Evolutionary conservation across 2,888 invertebrate species (phyloP).

Genomic region (Tetragnatha montana): DNA sequence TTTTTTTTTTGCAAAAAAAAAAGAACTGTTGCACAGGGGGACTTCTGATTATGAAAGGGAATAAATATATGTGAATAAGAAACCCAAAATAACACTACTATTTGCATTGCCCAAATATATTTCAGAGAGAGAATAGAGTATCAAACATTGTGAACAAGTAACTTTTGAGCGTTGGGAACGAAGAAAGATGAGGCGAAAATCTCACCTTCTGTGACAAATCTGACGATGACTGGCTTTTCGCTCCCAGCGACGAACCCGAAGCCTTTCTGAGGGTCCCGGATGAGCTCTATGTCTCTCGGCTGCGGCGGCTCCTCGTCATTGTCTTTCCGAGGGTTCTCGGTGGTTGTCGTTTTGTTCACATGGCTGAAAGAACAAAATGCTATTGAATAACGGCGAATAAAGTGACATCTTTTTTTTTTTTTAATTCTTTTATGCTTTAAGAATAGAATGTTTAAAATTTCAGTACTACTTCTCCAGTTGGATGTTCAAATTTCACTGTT

Average conservation of each 20-base stretch:
- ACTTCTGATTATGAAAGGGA: neutral
- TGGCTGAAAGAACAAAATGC: constrained; percentile 76
- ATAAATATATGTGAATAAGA: neutral
- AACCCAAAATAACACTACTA: neutral
- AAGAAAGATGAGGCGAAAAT: neutral
- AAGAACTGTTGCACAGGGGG: no score
- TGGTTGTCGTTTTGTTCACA: constrained; percentile 90
- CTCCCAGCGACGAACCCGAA: constrained; percentile 98
- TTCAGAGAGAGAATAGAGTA: no score
- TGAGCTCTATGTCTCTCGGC: constrained; percentile 85
- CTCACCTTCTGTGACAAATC: constrained; percentile 79
- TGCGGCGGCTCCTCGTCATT: constrained; percentile 84
- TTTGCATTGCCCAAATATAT: no score
- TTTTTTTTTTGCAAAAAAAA: no score
- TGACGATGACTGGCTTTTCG: constrained; percentile 92
- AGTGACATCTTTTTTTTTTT: no score
- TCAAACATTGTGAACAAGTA: neutral
- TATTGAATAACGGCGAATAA: neutral
- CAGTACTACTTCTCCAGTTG: no score
- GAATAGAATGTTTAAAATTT: no score
- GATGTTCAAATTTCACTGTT: no score
- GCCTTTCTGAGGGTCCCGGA: constrained; percentile 86
- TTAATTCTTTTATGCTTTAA: no score
- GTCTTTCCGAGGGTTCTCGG: constrained; percentile 86
- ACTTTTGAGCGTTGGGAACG: neutral